Evolutionary conservation across 1,140 invertebrate species (phyloP).

Genomic region (Galendromus occidentalis): DNA sequence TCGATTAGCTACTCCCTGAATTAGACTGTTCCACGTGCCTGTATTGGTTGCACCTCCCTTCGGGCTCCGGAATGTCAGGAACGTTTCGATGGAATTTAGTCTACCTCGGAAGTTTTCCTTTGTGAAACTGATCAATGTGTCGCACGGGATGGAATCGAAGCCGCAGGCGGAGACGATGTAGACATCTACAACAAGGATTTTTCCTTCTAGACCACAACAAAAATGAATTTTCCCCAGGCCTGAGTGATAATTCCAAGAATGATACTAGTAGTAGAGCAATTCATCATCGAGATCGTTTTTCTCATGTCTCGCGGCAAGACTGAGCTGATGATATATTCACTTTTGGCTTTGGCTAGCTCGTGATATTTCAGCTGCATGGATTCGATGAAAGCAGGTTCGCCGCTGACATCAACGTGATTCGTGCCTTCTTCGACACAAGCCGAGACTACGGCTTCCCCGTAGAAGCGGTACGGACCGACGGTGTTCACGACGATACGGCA

Average conservation of each 20-base stretch:
- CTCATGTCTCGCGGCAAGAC: too few species aligned
- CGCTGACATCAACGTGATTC: conserved; percentile 74
- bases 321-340: too few species aligned
- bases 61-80: neutral
- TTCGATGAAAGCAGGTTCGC: conserved; percentile 71
- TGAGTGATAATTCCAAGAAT: neutral
- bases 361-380: conserved; percentile 57
- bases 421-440: conserved; percentile 59
- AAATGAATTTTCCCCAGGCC: conserved; percentile 1
- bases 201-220: conserved; percentile 11
- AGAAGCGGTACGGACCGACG: conserved; percentile 41
- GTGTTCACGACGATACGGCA: conserved; percentile 60
- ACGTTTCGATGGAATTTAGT: conserved; percentile 16
- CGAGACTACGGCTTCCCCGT: conserved; percentile 73
- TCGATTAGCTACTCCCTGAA: neutral
- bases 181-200: conserved; percentile 23
- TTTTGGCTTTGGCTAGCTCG: conserved; percentile 47
- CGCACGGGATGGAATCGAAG: conserved; percentile 63
- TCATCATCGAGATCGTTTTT: too few species aligned
- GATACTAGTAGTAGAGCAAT: too few species aligned
- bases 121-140: conserved; percentile 40
- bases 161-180: conserved; percentile 73
- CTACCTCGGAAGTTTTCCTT: conserved; percentile 17
- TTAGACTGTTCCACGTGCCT: neutral
- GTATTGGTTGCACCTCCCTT: neutral